Evolutionary conservation across 2,113 vertebrate genomes (phyloP), one percentile per base, ranked within the genome.

Genomic region (Cercopithecus mona): DNA sequence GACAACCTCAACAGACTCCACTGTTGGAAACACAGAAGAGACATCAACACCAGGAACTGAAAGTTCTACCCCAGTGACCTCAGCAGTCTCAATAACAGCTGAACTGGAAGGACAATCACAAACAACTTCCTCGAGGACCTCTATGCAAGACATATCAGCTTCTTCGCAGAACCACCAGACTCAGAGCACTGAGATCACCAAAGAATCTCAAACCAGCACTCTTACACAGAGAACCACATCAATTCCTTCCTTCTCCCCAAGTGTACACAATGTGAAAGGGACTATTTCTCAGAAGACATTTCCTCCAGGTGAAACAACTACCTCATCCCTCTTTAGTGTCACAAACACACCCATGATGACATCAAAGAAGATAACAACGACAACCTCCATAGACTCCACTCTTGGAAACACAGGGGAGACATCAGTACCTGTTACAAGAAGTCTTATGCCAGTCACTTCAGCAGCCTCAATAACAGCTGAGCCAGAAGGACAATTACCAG

Each of bases 321-420:
- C 55, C 55, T 57, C 55, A 57, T 3, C 8, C 55, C 55, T 22
- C 20, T 23, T 6, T 22, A 57, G 55, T 57, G 55, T 57, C 55
- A 23, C 55, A 20, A 57, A 57, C 55, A 57, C 55, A 23, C 55
- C 55, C 55, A 57, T 23, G 20, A 57, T 57, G 55, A 57, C 20
- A 23, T 38, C 85, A 40, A 3, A 59, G 11, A 30, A 20, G 6
- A 57, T 57, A 57, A 57, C 55, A 9, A 57, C 3, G 55, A 57
- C 55, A 38, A 17, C 5, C 1, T 13, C 66, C 14, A 3, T 5
- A 75, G 25, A 6, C 6, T 14, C 23, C 6, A 22, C 30, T 4
- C 2, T 0, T 1, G 2, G 6, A 13, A n/a, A 3, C 1, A 66
- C 5, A 7, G 16, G 2, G 0, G 1, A 3, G 1, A 1, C 0